These are phyloP conservation scores for Onychomys arenicola DNA, from an alignment of 2,797 vertebrate genomes.

Conservation along the genomic window DNA sequence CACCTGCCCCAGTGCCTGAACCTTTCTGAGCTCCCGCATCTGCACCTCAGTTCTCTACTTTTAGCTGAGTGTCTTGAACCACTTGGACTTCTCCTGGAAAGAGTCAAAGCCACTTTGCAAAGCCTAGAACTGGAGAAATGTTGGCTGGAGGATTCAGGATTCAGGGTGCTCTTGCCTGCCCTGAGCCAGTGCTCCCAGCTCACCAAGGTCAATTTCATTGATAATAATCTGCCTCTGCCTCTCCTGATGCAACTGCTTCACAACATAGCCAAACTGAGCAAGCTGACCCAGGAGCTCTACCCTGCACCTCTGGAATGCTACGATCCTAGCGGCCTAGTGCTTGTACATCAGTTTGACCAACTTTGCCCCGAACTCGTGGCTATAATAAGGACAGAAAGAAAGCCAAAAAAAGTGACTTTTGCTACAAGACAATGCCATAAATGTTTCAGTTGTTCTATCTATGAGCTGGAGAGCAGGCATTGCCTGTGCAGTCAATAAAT, in stretches of 20 bases:
- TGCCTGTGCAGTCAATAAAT: too few relatives aligned
- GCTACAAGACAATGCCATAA: too few relatives aligned
- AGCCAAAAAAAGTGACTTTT: not conserved
- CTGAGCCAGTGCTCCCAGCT: not conserved
- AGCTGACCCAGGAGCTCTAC: not conserved
- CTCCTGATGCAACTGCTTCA: not conserved
- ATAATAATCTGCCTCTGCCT: not conserved
- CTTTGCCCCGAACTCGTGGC: not conserved
- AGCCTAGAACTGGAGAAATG: not conserved
- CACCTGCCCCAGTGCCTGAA: too few relatives aligned
- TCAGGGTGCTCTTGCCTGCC: not conserved
- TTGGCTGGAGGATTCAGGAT: not conserved
- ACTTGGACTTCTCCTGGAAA: not conserved
- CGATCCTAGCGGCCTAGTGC: rapidly evolving
- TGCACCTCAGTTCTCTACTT: not conserved
- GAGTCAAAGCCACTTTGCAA: not conserved
- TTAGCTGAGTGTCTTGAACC: too few relatives aligned
- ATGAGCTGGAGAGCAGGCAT: too few relatives aligned
- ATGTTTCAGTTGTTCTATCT: too few relatives aligned
- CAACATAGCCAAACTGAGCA: not conserved
- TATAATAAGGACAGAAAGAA: not conserved
- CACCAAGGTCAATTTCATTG: not conserved
- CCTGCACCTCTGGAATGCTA: not conserved
- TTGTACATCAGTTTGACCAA: not conserved
- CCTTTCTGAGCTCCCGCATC: not conserved